Base-by-base conservation (phyloP, 2,888 invertebrate genomes). In the Cabera pusaria region DNA sequence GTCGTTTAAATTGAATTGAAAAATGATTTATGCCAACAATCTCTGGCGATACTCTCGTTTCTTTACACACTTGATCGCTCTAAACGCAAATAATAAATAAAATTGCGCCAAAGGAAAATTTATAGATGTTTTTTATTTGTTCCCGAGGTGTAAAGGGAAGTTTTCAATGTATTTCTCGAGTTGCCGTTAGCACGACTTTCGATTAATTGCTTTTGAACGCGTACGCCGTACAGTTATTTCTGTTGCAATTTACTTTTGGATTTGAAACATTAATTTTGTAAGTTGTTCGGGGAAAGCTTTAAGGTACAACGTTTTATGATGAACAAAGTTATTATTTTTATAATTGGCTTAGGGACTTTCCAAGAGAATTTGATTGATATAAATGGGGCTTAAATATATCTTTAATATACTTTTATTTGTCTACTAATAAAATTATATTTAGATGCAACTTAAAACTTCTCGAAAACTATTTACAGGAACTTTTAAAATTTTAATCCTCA, bases 1-100 rank as follows among this genome's bases (percentile, higher is more conserved):
- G 81, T 78, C 79, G 75, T 77, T 83, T 78, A 85, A 83, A 85
- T 84, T 81, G 80, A 84, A 86, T 85, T 84, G 81, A 80, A 85
- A 78, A 76, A 84, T 84, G 84, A 85, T 85, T 85, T 83, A 82
- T 76, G 71, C 71, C 72, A 70, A 82, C 83, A 82, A 80, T 82
- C 73, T 73, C 73, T 71, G 65, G 62, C 71, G 65, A 73, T 74
- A 71, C 72, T 74, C 65, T 61, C 59, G 62, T 68, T 78, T 72
- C 78, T 76, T 76, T 77, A 61, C 68, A 73, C 76, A 73, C 69
- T 76, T 72, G 72, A 77, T 72, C 71, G 75, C 60, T 70, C 65
- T 66, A 64, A 72, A 74, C 67, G 69, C 70, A 75, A 77, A 78
- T 68, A 73, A 76, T 72, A 74, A 74, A 73, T 69, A 72, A 65